Percentiles rank a stretch among this genome's conserved stretches.
phyloP scores from a whole-genome alignment of 1,140 invertebrate genomes.

The Yoshiicerus persimilis region DNA sequence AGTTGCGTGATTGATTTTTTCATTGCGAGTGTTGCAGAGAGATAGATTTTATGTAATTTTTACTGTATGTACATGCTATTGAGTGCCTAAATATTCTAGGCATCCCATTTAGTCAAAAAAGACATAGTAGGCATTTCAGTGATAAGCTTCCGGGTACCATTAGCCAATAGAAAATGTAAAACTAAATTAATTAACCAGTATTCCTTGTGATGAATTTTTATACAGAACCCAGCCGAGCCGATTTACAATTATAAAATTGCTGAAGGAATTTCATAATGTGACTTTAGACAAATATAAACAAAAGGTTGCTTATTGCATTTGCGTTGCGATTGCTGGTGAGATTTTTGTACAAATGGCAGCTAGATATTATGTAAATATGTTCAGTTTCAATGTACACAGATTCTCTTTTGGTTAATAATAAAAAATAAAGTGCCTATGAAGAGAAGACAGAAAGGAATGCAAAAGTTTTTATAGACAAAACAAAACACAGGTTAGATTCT shows the following conservation, averaged over 20 bases:
- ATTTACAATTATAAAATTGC: neutral
- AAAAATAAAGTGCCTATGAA: neutral
- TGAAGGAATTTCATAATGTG: neutral
- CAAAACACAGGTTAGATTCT: constrained; percentile 11
- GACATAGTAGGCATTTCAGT: neutral
- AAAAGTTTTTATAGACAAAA: neutral
- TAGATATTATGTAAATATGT: neutral
- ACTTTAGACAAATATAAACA: neutral
- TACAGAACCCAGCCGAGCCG: neutral
- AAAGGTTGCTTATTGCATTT: neutral
- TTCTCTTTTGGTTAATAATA: neutral
- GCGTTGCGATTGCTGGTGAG: neutral
- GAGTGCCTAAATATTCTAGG: neutral
- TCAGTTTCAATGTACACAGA: neutral
- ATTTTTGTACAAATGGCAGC: neutral
- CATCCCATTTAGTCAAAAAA: neutral
- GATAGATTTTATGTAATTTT: neutral
- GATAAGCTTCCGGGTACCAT: constrained; percentile 5
- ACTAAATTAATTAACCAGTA: neutral
- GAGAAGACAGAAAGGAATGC: neutral
- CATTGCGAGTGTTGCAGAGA: neutral
- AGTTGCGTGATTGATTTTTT: neutral
- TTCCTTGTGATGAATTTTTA: neutral
- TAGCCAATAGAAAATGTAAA: neutral
- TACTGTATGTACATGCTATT: neutral